Conservation (phyloP, 2,888 invertebrate genomes). For the Dolichomitus sp. region DNA sequence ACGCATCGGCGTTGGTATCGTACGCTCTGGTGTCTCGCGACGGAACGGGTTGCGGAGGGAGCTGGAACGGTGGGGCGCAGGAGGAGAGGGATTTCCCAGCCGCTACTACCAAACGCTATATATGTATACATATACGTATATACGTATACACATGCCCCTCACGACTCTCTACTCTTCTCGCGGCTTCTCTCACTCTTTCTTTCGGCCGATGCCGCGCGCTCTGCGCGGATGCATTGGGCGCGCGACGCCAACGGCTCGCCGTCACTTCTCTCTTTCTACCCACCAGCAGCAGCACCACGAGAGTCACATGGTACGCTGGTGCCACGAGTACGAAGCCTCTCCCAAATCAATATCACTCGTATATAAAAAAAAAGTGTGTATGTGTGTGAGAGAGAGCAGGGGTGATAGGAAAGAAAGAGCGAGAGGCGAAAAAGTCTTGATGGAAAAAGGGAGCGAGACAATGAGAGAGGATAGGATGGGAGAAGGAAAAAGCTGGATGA, state of each 20-base stretch:
- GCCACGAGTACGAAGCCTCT: conserved; percentile 84
- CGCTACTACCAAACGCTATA: conserved; percentile 41
- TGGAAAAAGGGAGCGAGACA: conserved; percentile 23
- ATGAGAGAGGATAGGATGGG: not conserved
- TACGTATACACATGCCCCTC: conserved; percentile 52
- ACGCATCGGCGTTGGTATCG: conserved; percentile 66
- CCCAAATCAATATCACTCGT: conserved; percentile 86
- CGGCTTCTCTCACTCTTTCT: conserved; percentile 66
- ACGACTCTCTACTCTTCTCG: conserved; percentile 81
- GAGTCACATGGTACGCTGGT: conserved; percentile 84
- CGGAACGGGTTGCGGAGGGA: conserved; percentile 62
- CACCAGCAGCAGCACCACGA: conserved; percentile 64
- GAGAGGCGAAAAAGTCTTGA: conserved; percentile 7
- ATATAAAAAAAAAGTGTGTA: conserved; percentile 79
- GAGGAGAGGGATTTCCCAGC: conserved; percentile 81
- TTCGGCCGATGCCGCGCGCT: conserved; percentile 81
- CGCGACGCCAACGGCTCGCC: conserved; percentile 56
- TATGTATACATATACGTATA: conserved; percentile 56
- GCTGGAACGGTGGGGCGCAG: conserved; percentile 72
- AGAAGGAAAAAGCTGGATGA: conserved; percentile 17
- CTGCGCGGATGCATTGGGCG: conserved; percentile 84
- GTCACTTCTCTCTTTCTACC: conserved; percentile 70
- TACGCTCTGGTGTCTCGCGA: conserved; percentile 56
- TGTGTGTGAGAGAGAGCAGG: conserved; percentile 17
- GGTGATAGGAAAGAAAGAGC: conserved; percentile 24